Conservation (phyloP, 2,797 vertebrate species). For the Zenarchopterus dispar region DNA sequence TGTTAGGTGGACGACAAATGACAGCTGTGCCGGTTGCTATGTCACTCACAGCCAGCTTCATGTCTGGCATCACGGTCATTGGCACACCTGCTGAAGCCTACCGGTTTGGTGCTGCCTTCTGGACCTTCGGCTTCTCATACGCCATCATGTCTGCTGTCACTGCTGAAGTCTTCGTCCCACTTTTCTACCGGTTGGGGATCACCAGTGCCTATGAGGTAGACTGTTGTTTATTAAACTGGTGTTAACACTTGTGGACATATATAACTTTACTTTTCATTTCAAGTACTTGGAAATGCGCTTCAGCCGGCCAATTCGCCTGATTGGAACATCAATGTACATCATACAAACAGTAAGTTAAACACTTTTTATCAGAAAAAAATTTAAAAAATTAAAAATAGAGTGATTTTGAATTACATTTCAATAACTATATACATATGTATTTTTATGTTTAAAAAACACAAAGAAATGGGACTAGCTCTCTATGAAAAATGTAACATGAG, state of each 20-base stretch:
- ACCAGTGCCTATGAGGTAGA: conserved; percentile 87
- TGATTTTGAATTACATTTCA: neutral
- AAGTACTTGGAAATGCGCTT: conserved; percentile 86
- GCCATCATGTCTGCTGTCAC: conserved; percentile 80
- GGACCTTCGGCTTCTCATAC: conserved; percentile 82
- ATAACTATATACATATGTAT: neutral
- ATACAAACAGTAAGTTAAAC: conserved; percentile 78
- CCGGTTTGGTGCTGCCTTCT: conserved; percentile 77
- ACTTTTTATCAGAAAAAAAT: neutral
- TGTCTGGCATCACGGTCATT: conserved; percentile 88
- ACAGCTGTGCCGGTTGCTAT: conserved; percentile 85
- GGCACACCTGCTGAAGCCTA: conserved; percentile 85
- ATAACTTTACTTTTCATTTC: conserved; percentile 28
- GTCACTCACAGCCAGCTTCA: conserved; percentile 87
- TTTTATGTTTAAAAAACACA: neutral
- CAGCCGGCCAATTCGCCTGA: conserved; percentile 74
- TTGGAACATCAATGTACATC: conserved; percentile 86
- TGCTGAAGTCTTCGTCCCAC: conserved; percentile 85
- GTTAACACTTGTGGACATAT: neutral
- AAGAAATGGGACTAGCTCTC: neutral
- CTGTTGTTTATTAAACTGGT: neutral
- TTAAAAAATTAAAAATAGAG: neutral
- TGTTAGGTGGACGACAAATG: conserved; percentile 85
- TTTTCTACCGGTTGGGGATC: conserved; percentile 84
- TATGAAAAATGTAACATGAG: conserved; percentile 4